Evolutionary conservation across 2,113 vertebrate species (phyloP), one percentile per base, ranked within the genome.

Genomic region (Malaclemys terrapin): DNA sequence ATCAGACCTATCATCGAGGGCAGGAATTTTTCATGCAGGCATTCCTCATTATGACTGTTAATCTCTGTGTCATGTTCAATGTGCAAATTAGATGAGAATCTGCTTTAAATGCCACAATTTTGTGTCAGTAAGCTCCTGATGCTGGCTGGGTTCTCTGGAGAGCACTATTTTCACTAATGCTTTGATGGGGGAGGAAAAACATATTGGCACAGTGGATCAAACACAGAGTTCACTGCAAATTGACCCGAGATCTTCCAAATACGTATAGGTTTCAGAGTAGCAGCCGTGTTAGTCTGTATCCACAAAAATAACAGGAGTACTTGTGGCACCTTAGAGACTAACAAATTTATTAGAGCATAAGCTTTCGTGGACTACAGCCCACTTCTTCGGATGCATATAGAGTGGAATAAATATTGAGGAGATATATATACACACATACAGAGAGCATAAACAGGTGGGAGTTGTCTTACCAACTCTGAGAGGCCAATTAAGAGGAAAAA

Each of bases 61-160:
- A 95, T 97, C 89, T 96, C 88, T 84, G 20, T 31, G 7, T 82
- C 84, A 78, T 4, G 8, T 24, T 94, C 89, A 94, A 57, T 19
- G 5, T 54, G 13, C 20, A 42, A 8, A 80, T 87, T 72, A 96
- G 75, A 90, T 45, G 22, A 76, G 19, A 94, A 93, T 80, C 47
- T 84, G 45, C 80, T 93, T 89, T 88, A 90, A 85, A 91, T 59
- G 24, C 65, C 85, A 94, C 42, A 90, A 22, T 80, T 87, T 89
- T 93, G 42, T 38, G 91, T 96, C 79, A 90, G 59, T 86, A 80
- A 89, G 81, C 89, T 47, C 80, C 6, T 94, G 78, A 89, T 89
- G 90, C 93, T 89, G 76, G 89, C 80, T 49, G 49, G 20, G 14
- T 27, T 96, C 91, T 95, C 93, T 87, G 27, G 76, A 94, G 50